Conservation (phyloP, 2,888 invertebrate species). For the Caenorhabditis drosophilae region DNA sequence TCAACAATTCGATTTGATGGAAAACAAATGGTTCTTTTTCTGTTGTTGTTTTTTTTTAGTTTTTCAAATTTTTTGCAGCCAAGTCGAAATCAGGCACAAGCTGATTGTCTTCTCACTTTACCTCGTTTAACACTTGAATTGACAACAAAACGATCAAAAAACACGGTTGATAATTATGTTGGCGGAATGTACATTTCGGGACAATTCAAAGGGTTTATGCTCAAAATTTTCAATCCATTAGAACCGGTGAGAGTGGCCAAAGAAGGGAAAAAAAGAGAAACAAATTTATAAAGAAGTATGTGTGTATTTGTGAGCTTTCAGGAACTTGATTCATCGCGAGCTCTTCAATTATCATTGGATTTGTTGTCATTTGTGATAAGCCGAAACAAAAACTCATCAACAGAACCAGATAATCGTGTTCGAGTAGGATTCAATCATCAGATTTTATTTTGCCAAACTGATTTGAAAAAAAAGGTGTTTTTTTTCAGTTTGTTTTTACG, state of each 20-base stretch:
- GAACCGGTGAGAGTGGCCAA: conserved; percentile 17
- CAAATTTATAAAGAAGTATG: neutral
- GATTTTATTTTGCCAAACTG: neutral
- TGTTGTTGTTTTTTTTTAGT: no score
- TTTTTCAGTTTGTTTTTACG: conserved; percentile 30
- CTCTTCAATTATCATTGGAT: conserved; percentile 61
- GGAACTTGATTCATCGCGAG: conserved; percentile 36
- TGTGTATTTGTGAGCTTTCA: neutral
- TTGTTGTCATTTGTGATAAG: conserved; percentile 59
- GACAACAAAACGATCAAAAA: conserved; percentile 76
- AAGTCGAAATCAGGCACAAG: conserved; percentile 50
- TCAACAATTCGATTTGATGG: conserved; percentile 85
- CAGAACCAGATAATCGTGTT: conserved; percentile 57
- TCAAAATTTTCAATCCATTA: conserved; percentile 92
- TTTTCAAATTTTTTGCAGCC: no score
- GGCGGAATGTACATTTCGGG: conserved; percentile 84
- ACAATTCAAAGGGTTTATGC: conserved; percentile 92
- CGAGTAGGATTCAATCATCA: conserved; percentile 36
- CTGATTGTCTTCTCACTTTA: conserved; percentile 75
- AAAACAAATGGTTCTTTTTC: no score
- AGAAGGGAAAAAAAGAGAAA: no score
- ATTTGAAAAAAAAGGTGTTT: no score
- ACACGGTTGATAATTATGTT: conserved; percentile 40
- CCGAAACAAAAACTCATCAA: conserved; percentile 57
- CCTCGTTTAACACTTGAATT: conserved; percentile 96